Base-by-base conservation (phyloP, 2,113 vertebrate species). In the Psilopsiagon aymara region DNA sequence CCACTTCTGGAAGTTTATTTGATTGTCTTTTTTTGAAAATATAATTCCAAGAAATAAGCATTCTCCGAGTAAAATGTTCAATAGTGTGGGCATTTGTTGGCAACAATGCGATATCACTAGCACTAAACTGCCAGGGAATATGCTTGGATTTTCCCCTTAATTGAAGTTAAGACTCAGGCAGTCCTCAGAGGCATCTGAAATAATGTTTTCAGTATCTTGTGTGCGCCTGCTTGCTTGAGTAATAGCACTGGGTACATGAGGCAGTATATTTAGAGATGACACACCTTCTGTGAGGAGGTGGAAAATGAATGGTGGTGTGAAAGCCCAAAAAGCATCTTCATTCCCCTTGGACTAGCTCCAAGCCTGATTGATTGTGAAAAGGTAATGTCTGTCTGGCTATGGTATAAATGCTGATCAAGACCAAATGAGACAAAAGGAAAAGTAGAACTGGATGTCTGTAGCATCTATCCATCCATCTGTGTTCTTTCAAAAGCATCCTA, bases 361-460 rank as follows among this genome's bases (percentile, higher is more conserved):
- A 57, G 39, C 11, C 55, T 55, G 83, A 78, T 83, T 97, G 78
- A 80, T 89, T 94, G 55, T 92, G 85, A 92, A 60, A 88, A 94
- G 63, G 29, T 83, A 89, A 90, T 93, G 87, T 90, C 79, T 96
- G 52, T 23, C 74, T 90, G 87, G 64, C 70, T 94, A 4, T 55
- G 82, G 70, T 93, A 62, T 69, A 94, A 94, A 90, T 57, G 69
- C 70, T 94, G 66, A 87, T 78, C 53, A 85, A 89, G 88, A 95
- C 80, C 82, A 94, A 84, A 59, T 55, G 94, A 97, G 77, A 60
- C 53, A 86, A 94, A 94, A 79, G 64, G 31, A 8, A 94, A 96
- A 86, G 49, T 76, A 92, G 81, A 94, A 95, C 51, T 86, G 60
- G 59, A 77, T 92, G 80, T 64, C 64, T 90, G 27, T 85, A 70